A percentile compares a stretch with the other conserved stretches of the same genome.
phyloP scores from a whole-genome alignment of 92 coral and sea anemone genomes.

The Porites cylindrica region DNA sequence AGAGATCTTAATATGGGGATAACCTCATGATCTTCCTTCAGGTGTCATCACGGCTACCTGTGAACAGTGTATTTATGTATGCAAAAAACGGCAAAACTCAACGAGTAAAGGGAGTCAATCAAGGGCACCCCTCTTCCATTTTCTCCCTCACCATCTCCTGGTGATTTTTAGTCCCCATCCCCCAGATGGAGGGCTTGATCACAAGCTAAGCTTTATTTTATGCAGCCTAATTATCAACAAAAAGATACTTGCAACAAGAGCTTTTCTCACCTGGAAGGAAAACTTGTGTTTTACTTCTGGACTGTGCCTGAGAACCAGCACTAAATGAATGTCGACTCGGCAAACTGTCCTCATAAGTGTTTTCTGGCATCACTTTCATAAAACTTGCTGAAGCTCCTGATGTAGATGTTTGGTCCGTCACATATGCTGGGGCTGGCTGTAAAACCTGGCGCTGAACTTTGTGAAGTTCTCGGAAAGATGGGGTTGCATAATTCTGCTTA shows the following conservation, averaged over 20 bases:
- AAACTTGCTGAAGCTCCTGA: constrained; percentile 49
- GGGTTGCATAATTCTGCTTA: constrained; percentile 73
- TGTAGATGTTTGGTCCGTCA: constrained; percentile 62
- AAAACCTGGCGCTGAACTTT: constrained; percentile 95
- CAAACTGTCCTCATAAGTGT: constrained; percentile 63
- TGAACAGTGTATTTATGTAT: no score
- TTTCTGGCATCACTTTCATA: constrained; percentile 41
- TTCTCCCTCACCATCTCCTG: no score
- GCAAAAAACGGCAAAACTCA: no score
- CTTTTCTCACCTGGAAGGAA: constrained; percentile 81
- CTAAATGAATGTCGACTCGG: constrained; percentile 72
- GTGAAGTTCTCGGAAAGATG: constrained; percentile 92
- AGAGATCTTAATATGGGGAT: no score
- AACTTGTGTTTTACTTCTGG: constrained; percentile 70
- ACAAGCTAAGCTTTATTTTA: neutral
- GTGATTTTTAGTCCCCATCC: no score
- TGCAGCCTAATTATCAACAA: neutral
- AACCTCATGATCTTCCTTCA: no score
- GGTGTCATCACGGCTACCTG: no score
- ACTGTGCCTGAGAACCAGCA: constrained; percentile 81
- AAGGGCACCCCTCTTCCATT: no score
- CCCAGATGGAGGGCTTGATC: no score
- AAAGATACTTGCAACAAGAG: no score
- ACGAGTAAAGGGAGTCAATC: no score
- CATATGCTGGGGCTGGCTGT: constrained; percentile 79